Evolutionary conservation across 2,113 vertebrate species (phyloP), one percentile per base, ranked within the genome.

Genomic region (Cryptoleucopteryx plumbea): DNA sequence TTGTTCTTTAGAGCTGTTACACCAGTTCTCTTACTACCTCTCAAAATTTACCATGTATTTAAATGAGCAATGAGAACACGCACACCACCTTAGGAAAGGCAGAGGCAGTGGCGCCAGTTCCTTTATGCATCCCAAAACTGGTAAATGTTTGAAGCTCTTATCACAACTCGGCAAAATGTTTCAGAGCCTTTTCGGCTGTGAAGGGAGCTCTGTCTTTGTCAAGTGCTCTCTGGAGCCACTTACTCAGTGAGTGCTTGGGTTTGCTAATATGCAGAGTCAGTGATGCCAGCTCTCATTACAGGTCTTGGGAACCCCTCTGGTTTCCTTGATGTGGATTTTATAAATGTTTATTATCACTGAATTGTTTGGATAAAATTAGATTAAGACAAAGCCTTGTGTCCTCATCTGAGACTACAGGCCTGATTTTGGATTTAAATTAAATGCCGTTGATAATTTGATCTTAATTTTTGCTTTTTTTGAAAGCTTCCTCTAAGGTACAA

Each of bases 341-440:
- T 85, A 77, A 59, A 55, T 7, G 25, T 59, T 40, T 58, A 40
- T 83, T 86, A 87, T 81, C 66, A 31, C 50, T 59, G 73, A 85
- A 73, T 45, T 74, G 50, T 88, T 93, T 94, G 63, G 78, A 66
- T 94, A 82, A 88, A 96, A 95, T 81, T 74, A 90, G 70, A 87
- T 73, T 86, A 87, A 90, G 82, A 65, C 56, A 77, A 85, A 77
- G 29, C 80, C 90, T 80, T 23, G 38, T 82, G 78, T 47, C 47
- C 66, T 72, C 43, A 67, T 92, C 52, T 27, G 29, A 92, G 52
- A 85, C 73, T 22, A 7, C 9, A 40, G 68, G 85, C 52, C 48
- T 88, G 52, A 23, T 67, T 67, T 63, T 13, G 52, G 66, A 61
- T 79, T 71, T 79, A 71, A 82, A 82, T 85, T 66, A 91, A 89